phyloP scores from a whole-genome alignment of 2,113 vertebrate genomes.

The Lampris megalopsis region DNA sequence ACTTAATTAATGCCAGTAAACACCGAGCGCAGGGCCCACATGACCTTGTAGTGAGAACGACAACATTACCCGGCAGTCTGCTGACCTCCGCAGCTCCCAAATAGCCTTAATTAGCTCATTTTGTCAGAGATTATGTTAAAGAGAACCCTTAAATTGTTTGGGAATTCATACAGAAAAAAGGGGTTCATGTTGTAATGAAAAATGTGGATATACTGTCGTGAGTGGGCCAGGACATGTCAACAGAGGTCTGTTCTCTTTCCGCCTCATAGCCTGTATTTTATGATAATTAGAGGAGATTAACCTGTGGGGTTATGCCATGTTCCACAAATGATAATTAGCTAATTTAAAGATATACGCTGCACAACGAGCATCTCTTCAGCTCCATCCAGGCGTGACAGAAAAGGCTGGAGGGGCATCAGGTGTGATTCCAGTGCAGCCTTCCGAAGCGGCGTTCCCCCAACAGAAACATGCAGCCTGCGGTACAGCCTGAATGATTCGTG shows the following conservation, averaged over 20 bases:
- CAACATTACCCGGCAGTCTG: constrained; percentile 32
- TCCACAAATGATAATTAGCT: constrained; percentile 36
- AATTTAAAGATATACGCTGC: constrained; percentile 34
- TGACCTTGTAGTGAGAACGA: constrained; percentile 61
- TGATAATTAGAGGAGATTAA: background rate
- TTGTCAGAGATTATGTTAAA: background rate
- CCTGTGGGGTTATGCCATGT: background rate
- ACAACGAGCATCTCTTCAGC: constrained; percentile 45
- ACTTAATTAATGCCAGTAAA: constrained; percentile 38
- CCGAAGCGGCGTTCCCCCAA: constrained; percentile 16
- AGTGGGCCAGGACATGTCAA: background rate
- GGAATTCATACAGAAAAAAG: background rate
- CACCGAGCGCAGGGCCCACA: constrained; percentile 7
- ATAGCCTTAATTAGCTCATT: background rate
- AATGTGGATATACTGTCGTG: no score
- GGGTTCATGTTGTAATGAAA: background rate
- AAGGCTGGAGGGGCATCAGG: constrained; percentile 62
- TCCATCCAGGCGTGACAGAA: constrained; percentile 46
- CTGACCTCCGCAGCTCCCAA: background rate
- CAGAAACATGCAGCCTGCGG: constrained; percentile 40
- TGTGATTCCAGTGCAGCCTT: constrained; percentile 31
- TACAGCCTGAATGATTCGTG: constrained; percentile 26
- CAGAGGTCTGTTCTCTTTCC: background rate
- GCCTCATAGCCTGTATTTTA: background rate
- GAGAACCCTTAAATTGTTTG: background rate